Percentiles rank a stretch among this genome's conserved stretches.
Evolutionary conservation across 2,797 vertebrate genomes (phyloP).

Genomic region (Simalia tracyae): DNA sequence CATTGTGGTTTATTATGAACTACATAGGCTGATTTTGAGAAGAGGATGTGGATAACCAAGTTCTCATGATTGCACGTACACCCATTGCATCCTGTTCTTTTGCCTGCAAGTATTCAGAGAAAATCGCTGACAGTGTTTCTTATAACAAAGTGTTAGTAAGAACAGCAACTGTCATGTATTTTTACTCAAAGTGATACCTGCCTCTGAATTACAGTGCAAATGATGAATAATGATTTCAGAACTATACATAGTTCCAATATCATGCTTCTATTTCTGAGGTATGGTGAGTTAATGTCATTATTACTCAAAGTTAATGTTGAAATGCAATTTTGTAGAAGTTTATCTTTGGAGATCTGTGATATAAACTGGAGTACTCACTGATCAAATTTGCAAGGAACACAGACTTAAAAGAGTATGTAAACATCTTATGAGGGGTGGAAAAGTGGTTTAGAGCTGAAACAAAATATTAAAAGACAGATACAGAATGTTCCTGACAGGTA

Average conservation of each 20-base stretch:
- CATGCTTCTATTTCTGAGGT: not conserved
- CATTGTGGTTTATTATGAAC: not conserved
- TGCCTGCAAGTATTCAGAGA: not conserved
- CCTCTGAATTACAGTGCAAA: not conserved
- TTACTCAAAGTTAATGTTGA: not conserved
- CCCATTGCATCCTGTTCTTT: not conserved
- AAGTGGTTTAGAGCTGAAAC: not conserved
- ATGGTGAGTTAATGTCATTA: not conserved
- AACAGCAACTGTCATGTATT: not conserved
- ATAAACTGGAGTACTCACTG: not conserved
- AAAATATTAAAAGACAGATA: not conserved
- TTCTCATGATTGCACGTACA: not conserved
- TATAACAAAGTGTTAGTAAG: not conserved
- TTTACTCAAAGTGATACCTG: not conserved
- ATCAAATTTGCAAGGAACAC: not conserved
- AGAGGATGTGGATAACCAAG: slow-evolving; percentile 2
- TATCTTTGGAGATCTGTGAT: not conserved
- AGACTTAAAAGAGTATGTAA: not conserved
- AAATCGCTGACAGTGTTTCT: not conserved
- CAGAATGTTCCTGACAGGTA: not conserved
- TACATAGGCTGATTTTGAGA: not conserved
- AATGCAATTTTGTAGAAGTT: not conserved
- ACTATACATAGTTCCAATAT: not conserved
- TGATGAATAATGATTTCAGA: not conserved
- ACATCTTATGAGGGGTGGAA: not conserved